Evolutionary conservation across 2,888 invertebrate genomes (phyloP).

Genomic region (Stenurella melanura): DNA sequence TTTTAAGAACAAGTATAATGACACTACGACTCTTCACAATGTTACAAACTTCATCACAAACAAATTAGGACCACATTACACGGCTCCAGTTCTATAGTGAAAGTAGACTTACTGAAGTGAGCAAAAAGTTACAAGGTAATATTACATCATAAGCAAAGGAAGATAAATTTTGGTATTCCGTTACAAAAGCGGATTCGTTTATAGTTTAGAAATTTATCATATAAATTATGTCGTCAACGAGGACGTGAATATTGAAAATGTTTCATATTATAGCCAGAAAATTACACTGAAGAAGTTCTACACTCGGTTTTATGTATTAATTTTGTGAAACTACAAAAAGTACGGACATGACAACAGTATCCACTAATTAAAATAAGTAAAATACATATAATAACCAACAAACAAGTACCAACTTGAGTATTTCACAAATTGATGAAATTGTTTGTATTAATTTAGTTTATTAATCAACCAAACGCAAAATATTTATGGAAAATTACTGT

Average conservation of each 20-base stretch:
- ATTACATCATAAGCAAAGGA: constrained; percentile 19
- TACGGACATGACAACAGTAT: too few species aligned
- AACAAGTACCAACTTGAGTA: too few species aligned
- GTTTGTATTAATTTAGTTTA: too few species aligned
- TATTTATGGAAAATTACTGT: too few species aligned
- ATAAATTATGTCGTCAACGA: not conserved
- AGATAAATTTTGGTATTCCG: not conserved
- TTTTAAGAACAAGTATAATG: too few species aligned
- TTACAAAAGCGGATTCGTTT: not conserved
- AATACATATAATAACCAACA: too few species aligned
- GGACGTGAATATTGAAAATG: not conserved
- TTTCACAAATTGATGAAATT: too few species aligned
- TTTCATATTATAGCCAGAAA: not conserved
- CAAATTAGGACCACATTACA: not conserved
- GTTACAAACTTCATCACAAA: constrained; percentile 14
- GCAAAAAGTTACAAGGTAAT: constrained; percentile 30
- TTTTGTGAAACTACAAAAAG: too few species aligned
- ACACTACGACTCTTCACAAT: not conserved
- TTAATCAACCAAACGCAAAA: too few species aligned
- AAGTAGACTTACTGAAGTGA: constrained; percentile 20
- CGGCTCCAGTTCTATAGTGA: constrained; percentile 19
- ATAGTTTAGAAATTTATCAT: not conserved
- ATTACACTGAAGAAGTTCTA: not conserved
- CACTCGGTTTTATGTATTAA: too few species aligned
- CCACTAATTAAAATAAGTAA: too few species aligned